Base-by-base conservation (phyloP, 2,888 invertebrate genomes). In the Ophion ellenae region DNA sequence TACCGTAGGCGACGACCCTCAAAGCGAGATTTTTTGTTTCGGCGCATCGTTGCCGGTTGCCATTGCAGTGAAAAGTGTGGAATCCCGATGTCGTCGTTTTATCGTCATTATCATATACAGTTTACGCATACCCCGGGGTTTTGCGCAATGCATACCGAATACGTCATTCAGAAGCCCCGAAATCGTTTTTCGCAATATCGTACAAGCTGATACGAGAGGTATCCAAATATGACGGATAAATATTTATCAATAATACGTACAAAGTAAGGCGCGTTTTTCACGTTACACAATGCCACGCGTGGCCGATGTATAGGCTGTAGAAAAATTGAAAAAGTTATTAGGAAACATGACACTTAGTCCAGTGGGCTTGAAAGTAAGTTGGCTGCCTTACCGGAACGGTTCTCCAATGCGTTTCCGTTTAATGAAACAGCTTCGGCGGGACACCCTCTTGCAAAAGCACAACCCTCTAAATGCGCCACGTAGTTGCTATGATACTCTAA, bases 271-370 rank as follows among this genome's bases (percentile, higher is more conserved):
- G 47, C 47, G 9, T 47, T 3, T 14, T 47, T 47, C 11, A 47
- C 14, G 47, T 47, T 2, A n/a, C 17, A 20, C n/a, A 10, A 71
- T 71, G 64, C 5, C 11, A 28, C 69, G 40, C 36, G 20, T 40
- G 20, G 20, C 24, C 32, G 57, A 63, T 71, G 81, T 32, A 71
- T 45, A 59, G 32, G 71, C 10, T 59, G 71, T 24, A 11, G 66
- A 59, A 76, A 76, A 81, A 84, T 76, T 77, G 67, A 67, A 47
- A 45, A 53, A 76, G 76, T 84, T 73, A 81, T 84, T 81, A 76
- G 67, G 84, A 71, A 84, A 84, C 71, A 73, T 73, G 81, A 81
- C 66, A 76, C 81, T 11, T 14, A 10, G 7, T 1, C 40, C 32
- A 45, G n/a, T 63, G 70, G 82, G 70, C 40, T 76, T 24, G 36